Base-by-base conservation (phyloP, 2,797 vertebrate species). In the Notolabrus celidotus region DNA sequence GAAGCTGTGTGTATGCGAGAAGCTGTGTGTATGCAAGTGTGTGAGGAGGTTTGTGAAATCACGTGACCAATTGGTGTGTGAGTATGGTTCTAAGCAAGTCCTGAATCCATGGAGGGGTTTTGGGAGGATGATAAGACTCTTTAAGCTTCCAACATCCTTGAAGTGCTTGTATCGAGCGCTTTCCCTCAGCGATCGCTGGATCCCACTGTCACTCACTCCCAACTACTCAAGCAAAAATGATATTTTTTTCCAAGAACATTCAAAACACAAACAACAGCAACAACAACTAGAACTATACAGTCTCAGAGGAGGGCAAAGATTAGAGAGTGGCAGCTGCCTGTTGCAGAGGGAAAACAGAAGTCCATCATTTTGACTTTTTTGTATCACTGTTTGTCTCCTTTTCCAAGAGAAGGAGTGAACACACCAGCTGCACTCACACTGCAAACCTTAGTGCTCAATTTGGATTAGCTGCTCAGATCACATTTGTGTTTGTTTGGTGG, bases 171-270 rank as follows among this genome's bases (percentile, higher is more conserved):
- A 74, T 67, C 77, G 59, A 68, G 31, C 36, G 49, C 49, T 67
- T 66, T 67, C 45, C 58, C 77, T 66, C 41, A 34, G 57, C 53
- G 56, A 73, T 63, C 71, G 52, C 53, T 56, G 68, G 58, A 83
- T 86, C 68, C 71, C 52, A n/a, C 75, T 73, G 69, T 86, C 83
- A 82, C 70, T 89, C 47, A 67, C 72, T 67, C 51, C 57, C 29
- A 57, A 64, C 51, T 39, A 76, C 70, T 86, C 61, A 83, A 65
- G 67, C 17, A 47, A 66, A 58, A 67, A 25, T 36, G n/a, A 52
- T 50, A 58, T 49, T 74, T 69, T 29, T 43, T 27, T 49, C 53
- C 36, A 31, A 39, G 25, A 79, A 76, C 68, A 80, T 71, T 64
- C 55, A 71, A 62, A 73, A 59, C 23, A 71, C 39, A 12, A 80